Evolutionary conservation across 2,113 vertebrate species (phyloP).

Genomic region (Peucedramus taeniatus): DNA sequence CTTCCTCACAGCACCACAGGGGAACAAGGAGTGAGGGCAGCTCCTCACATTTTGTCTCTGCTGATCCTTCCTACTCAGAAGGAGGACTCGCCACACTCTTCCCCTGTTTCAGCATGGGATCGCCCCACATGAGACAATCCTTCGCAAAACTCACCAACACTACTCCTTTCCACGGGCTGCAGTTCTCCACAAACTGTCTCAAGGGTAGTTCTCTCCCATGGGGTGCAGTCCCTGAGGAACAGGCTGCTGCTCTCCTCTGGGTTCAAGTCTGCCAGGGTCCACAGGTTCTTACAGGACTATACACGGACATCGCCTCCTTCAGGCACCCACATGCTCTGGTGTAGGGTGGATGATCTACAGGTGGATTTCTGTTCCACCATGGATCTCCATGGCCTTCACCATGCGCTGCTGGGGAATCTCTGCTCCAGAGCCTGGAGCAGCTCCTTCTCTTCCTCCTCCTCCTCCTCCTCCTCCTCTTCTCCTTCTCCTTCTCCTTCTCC

Average conservation of each 20-base stretch:
- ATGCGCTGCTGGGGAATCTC: background rate
- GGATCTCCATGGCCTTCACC: background rate
- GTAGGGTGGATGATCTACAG: no score
- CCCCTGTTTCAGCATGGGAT: background rate
- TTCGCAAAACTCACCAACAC: background rate
- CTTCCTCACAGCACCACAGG: accelerated
- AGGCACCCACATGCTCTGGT: background rate
- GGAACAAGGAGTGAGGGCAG: background rate
- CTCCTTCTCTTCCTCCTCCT: background rate
- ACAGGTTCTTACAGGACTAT: background rate
- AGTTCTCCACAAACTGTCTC: no score
- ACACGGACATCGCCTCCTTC: background rate
- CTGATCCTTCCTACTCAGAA: background rate
- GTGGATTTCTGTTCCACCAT: background rate
- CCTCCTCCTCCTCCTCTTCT: no score
- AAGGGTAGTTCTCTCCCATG: background rate
- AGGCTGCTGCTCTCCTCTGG: background rate
- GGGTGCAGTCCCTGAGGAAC: background rate
- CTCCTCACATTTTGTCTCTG: background rate
- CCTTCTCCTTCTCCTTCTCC: background rate
- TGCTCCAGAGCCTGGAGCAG: background rate
- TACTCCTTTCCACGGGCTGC: background rate
- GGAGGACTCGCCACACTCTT: accelerated
- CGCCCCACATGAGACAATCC: background rate
- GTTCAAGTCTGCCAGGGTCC: no score